Base-by-base conservation (phyloP, 2,113 vertebrate genomes). In the Prionailurus bengalensis region DNA sequence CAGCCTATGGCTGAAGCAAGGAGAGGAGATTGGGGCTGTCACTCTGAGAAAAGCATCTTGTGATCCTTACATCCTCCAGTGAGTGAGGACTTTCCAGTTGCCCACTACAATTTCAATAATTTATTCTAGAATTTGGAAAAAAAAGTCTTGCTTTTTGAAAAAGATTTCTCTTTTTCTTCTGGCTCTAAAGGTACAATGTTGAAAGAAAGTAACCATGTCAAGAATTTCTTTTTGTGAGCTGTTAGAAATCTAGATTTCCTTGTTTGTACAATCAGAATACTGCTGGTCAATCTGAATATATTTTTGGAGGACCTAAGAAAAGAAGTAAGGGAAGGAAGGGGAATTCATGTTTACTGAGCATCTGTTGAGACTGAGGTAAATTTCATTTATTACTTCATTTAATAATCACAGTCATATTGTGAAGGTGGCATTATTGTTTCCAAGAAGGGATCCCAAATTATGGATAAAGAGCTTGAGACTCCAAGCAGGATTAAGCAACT, bases 31-130 rank as follows among this genome's bases (percentile, higher is more conserved):
- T 11, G 53, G 55, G 2, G 10, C 10, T 19, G 3, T 48, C 16
- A 9, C 27, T 45, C 27, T n/a, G 27, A 31, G 36, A 31, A 84
- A 79, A 48, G 25, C 9, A 66, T 23, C 14, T 58, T 15, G 29
- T n/a, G 33, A 66, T 89, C 68, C 73, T 76, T 76, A 45, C 13
- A 7, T 12, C 48, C 58, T 82, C 82, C n/a, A 16, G 9, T 39
- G 53, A 94, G 61, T 66, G 87, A 79, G 45, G 48, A 55, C 42
- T 95, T 92, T 80, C 29, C 85, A 85, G 65, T 76, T 76, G 74
- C 66, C 31, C 45, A 83, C 27, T 12, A 61, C 10, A 31, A 74
- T 93, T 90, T 86, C 55, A 63, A 3, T 71, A 61, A 36, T 27
- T 86, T 42, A 53, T 89, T 91, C 12, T 93, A 39, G 33, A 89